Percentiles rank a stretch among this genome's conserved stretches.
phyloP scores from a whole-genome alignment of 2,113 vertebrate species.

The Eptatretus burgeri region DNA sequence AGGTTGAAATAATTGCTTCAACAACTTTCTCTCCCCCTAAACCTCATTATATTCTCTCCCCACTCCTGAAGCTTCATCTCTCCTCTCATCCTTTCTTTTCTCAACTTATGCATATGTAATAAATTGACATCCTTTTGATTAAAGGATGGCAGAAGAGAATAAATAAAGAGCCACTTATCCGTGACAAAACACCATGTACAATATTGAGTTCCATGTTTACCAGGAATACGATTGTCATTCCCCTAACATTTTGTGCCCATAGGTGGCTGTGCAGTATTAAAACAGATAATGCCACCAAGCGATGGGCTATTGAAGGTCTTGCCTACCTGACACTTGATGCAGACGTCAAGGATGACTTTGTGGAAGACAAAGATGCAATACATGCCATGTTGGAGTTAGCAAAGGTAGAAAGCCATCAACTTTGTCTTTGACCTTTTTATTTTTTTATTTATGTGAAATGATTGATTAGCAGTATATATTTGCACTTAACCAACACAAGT shows the following conservation, averaged over 20 bases:
- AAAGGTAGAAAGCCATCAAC: constrained; percentile 22
- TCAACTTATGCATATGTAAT: too few species aligned
- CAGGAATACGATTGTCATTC: too few species aligned
- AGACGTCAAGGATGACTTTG: constrained; percentile 92
- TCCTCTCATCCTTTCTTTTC: too few species aligned
- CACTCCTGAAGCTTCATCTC: too few species aligned
- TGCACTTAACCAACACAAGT: too few species aligned
- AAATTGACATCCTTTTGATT: too few species aligned
- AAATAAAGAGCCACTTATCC: background rate
- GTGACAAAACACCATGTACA: background rate
- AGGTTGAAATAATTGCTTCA: too few species aligned
- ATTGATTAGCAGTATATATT: too few species aligned
- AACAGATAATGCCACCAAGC: constrained; percentile 53
- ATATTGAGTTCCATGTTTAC: too few species aligned
- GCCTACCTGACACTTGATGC: constrained; percentile 78
- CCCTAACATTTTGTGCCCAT: constrained; percentile 8
- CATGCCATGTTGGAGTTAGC: constrained; percentile 83
- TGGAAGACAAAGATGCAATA: constrained; percentile 51
- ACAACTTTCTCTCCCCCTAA: too few species aligned
- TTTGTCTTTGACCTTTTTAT: background rate
- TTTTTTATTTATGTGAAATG: background rate
- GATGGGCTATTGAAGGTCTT: constrained; percentile 74
- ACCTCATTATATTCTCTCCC: too few species aligned
- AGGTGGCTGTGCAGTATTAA: constrained; percentile 64
- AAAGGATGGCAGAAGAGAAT: background rate